A percentile compares a stretch with the other conserved stretches of the same genome.
Conservation (phyloP, 2,888 invertebrate species). For the Arctia plantaginis region DNA sequence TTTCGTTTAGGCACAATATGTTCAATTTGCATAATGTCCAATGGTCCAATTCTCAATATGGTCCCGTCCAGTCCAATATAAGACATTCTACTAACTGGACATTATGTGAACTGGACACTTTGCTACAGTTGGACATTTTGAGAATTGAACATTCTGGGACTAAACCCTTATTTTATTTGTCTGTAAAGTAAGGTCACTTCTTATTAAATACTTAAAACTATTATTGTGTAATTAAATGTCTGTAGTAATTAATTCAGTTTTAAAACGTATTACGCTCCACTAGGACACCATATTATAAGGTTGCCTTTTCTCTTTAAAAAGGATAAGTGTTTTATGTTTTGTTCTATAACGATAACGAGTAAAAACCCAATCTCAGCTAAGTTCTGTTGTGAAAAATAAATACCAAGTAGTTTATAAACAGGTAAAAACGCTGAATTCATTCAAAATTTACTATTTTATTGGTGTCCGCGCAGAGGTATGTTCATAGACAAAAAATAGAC, state of each 20-base stretch:
- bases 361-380: background rate
- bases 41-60: background rate
- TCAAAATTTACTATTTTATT: conserved; percentile 39
- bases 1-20: background rate
- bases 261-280: background rate
- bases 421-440: conserved; percentile 22
- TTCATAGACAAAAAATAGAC: conserved; percentile 67
- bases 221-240: background rate
- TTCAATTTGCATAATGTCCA: background rate
- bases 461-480: conserved; percentile 40
- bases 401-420: background rate
- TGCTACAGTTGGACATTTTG: background rate
- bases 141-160: background rate
- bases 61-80: too few relatives aligned
- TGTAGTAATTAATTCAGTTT: background rate
- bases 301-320: background rate
- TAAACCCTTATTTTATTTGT: background rate
- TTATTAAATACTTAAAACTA: background rate
- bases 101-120: background rate
- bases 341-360: background rate
- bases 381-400: background rate
- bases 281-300: background rate
- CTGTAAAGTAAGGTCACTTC: too few relatives aligned
- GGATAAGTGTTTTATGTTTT: background rate
- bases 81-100: background rate